phyloP scores from a whole-genome alignment of 1,140 invertebrate genomes.

The Sipha flava region DNA sequence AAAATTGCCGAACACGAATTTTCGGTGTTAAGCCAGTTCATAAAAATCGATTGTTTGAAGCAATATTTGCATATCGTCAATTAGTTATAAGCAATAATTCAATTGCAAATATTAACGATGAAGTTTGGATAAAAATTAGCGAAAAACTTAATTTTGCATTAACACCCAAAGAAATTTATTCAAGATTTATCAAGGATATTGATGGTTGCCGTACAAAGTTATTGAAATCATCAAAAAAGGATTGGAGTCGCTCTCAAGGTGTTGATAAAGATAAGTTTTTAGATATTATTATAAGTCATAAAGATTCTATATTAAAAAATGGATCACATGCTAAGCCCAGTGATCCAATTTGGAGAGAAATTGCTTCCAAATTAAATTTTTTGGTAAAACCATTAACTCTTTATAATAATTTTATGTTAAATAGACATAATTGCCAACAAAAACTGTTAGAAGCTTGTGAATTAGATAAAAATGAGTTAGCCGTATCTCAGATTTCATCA shows the following conservation, averaged over 20 bases:
- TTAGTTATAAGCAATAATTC: neutral
- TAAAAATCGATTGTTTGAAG: neutral
- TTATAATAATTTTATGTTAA: constrained; percentile 4
- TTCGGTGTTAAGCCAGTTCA: neutral
- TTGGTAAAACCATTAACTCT: neutral
- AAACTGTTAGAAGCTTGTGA: constrained; percentile 8
- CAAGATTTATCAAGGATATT: neutral
- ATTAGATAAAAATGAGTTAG: neutral
- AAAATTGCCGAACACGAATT: neutral
- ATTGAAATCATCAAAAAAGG: neutral
- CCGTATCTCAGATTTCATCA: neutral
- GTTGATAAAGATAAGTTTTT: constrained; percentile 15
- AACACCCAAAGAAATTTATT: neutral
- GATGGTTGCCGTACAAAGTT: neutral
- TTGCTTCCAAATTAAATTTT: neutral
- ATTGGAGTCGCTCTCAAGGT: neutral
- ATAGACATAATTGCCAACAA: neutral
- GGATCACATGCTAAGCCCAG: neutral
- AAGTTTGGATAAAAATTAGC: constrained; percentile 12
- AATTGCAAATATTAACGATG: constrained; percentile 21
- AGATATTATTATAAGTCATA: neutral
- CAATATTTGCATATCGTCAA: neutral
- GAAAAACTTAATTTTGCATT: neutral
- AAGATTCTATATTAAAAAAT: neutral
- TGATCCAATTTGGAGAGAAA: constrained; percentile 12